Base-by-base conservation (phyloP, 2,888 invertebrate species). In the Drosophila subquinaria region DNA sequence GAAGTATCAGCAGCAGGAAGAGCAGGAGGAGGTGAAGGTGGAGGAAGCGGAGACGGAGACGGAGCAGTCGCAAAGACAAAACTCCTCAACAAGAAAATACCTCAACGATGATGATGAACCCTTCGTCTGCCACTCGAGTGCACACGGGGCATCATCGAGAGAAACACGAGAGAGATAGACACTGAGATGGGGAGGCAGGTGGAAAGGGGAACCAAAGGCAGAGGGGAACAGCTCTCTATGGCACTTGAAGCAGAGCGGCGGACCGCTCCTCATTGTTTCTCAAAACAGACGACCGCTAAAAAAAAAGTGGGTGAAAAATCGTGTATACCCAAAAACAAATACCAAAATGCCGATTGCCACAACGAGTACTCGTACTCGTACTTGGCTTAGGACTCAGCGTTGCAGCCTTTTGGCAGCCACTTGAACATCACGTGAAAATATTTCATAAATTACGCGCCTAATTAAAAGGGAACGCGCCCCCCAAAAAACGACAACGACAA, bases 371-470 rank as follows among this genome's bases (percentile, higher is more conserved):
- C 20, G 17, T 40, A 69, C 62, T 76, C 36, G 51, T 64, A 15
- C 36, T 38, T 38, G 61, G 23, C 30, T 81, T 84, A 82, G 84
- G 57, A 72, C 67, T 60, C 59, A 71, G 60, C 33, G 5, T 42
- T 55, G 45, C 66, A 62, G 90, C 70, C 84, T 76, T 84, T 84
- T 84, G 79, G 67, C 84, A 82, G 84, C 66, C 88, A 84, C 84
- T 84, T 74, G 76, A 85, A 67, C 42, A 76, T 76, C 88, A 83
- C 85, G 85, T 85, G 70, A 55, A 89, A 85, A 71, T 88, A 88
- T 79, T 88, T 89, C 74, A 74, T 76, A 85, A 84, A 88, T 89
- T 88, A 89, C 81, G 86, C 76, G 89, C 81, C 89, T 86, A 86
- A 86, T 86, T 86, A 89, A 88, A 88, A 87, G 70, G 67, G 68